Evolutionary conservation across 2,113 vertebrate genomes (phyloP), one percentile per base, ranked within the genome.

Genomic region (Pelodiscus sinensis): DNA sequence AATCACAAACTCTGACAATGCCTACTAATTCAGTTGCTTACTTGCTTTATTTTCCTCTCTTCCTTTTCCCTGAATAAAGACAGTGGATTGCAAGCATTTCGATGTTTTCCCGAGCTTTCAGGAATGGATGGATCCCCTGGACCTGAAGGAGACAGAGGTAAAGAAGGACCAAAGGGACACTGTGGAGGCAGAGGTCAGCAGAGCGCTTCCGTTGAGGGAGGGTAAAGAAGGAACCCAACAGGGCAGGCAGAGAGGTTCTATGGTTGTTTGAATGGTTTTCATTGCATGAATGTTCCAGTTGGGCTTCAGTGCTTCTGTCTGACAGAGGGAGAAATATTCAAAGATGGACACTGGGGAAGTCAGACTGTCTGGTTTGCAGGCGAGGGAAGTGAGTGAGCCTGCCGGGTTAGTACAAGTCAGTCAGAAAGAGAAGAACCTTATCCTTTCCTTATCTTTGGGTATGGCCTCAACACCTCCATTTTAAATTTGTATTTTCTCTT

Each of bases 131-230:
- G 97, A n/a, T 86, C 90, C 11, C 44, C 65, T 81, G 97, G 97
- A 18, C 89, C 58, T 18, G 96, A 96, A 88, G 97, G 97, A 25
- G 90, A 97, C 10, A 95, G 90, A 50, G 97, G 97, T 82, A 85
- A 96, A 80, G 94, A 93, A 3, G 97, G 97, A 68, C 92, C 87
- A 21, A 95, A 95, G 52, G 97, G 97, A 82, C 90, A 95, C 3
- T 6, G 44, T 35, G 97, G 96, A 44, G 87, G 79, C 11, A 1
- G 0, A 35, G 96, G 96, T 96, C 77, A 96, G 96, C 73, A 68
- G 11, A 73, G 35, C 13, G 12, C 11, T 11, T n/a, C 35, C 19
- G 22, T 73, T 73, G 18, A 71, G 27, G n/a, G 31, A 44, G 35
- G n/a, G 2, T 9, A 24, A 38, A 38, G 11, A 73, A 38, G 71